Evolutionary conservation across 2,797 vertebrate species (phyloP).

Genomic region (Eupleurogrammus muticus): DNA sequence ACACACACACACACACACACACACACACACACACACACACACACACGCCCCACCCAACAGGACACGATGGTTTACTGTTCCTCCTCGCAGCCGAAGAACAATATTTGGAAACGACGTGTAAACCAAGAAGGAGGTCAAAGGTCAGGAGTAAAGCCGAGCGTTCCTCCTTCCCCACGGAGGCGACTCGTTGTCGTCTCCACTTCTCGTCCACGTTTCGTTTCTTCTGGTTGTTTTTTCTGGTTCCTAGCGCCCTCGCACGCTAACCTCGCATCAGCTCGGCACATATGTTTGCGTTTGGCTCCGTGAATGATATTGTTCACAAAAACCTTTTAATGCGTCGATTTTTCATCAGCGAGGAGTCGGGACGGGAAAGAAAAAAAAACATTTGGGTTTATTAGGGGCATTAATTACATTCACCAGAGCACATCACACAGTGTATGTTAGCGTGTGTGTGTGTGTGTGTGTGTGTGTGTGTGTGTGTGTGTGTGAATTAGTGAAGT

Average conservation of each 20-base stretch:
- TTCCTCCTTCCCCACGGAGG: constrained; percentile 25
- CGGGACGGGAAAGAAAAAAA: constrained; percentile 1
- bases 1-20: constrained; percentile 25
- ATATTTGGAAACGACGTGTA: constrained; percentile 82
- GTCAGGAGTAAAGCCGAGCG: constrained; percentile 42
- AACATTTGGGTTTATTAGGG: constrained; percentile 44
- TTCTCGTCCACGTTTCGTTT: not conserved
- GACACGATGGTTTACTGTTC: constrained; percentile 72
- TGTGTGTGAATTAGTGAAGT: constrained; percentile 64
- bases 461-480: constrained; percentile 36
- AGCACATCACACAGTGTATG: constrained; percentile 58
- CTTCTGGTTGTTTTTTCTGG: not conserved
- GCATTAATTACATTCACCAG: constrained; percentile 71
- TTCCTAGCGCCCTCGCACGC: constrained; percentile 9
- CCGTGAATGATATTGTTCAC: constrained; percentile 43
- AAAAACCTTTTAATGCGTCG: constrained; percentile 38
- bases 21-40: constrained; percentile 20
- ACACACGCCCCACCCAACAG: constrained; percentile 53
- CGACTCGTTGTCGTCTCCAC: constrained; percentile 20
- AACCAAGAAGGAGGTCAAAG: constrained; percentile 71
- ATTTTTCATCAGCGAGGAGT: constrained; percentile 30
- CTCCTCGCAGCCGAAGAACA: constrained; percentile 76
- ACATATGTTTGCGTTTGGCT: constrained; percentile 24
- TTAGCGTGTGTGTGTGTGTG: constrained; percentile 29
- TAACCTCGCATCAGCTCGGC: constrained; percentile 24